phyloP scores from a whole-genome alignment of 2,888 invertebrate species.

The Mallateleia sp. region DNA sequence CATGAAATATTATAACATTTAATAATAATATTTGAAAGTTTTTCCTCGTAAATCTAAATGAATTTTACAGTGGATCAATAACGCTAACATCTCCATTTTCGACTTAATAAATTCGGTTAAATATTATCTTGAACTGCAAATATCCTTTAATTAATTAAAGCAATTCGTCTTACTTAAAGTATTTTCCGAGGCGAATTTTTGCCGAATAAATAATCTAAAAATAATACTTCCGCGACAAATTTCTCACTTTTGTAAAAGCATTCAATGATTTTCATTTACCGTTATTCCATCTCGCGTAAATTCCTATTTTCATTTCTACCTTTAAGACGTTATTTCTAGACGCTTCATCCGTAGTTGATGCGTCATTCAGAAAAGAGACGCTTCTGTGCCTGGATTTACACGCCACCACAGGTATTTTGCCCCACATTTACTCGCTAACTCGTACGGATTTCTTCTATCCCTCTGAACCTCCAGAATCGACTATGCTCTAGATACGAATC shows the following conservation, averaged over 20 bases:
- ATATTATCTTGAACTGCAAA: no score
- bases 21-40: no score
- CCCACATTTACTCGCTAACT: constrained; percentile 45
- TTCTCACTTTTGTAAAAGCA: not conserved
- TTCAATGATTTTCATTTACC: constrained; percentile 16
- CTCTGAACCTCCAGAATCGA: constrained; percentile 39
- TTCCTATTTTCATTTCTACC: constrained; percentile 38
- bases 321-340: constrained; percentile 42
- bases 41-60: no score
- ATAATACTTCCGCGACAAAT: not conserved
- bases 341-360: constrained; percentile 44
- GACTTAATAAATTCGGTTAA: no score
- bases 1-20: no score
- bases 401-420: constrained; percentile 35
- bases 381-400: constrained; percentile 41
- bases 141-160: no score
- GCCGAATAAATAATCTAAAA: no score
- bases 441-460: constrained; percentile 54
- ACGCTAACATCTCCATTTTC: no score
- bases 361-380: constrained; percentile 49
- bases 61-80: no score
- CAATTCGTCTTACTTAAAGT: no score
- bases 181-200: no score
- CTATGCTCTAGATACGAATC: constrained; percentile 67
- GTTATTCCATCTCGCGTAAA: constrained; percentile 13